Conservation (phyloP, 2,888 invertebrate genomes). For the Coleophora flavipennella region DNA sequence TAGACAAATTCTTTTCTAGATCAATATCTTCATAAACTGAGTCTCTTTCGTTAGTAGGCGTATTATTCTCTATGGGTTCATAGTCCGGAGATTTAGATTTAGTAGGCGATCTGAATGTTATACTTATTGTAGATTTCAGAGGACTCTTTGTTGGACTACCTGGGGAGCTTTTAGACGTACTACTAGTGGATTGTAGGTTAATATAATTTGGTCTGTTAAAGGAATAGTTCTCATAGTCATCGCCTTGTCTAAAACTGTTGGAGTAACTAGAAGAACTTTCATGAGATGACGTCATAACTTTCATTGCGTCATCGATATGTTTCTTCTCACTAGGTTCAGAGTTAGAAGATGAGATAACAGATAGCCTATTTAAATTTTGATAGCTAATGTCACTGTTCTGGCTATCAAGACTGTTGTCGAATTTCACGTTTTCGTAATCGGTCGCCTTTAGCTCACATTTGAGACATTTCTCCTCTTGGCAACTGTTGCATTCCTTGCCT, state of each 20-base stretch:
- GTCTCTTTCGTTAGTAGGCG: constrained; percentile 61
- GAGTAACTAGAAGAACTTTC: constrained; percentile 61
- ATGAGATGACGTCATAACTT: constrained; percentile 61
- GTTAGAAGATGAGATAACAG: constrained; percentile 58
- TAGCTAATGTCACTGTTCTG: constrained; percentile 52
- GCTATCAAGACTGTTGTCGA: constrained; percentile 32
- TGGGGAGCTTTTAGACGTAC: constrained; percentile 56
- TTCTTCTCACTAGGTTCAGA: constrained; percentile 39
- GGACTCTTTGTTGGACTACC: constrained; percentile 68
- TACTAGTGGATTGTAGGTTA: constrained; percentile 56
- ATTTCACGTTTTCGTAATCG: constrained; percentile 39
- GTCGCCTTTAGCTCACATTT: constrained; percentile 59
- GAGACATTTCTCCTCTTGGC: constrained; percentile 49
- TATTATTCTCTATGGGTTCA: constrained; percentile 56
- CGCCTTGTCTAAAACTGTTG: constrained; percentile 41
- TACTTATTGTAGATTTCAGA: constrained; percentile 80
- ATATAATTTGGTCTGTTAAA: constrained; percentile 61
- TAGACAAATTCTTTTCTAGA: constrained; percentile 56
- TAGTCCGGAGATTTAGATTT: constrained; percentile 55
- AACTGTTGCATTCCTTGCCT: constrained; percentile 40
- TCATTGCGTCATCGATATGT: constrained; percentile 32
- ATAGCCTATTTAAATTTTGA: constrained; percentile 60
- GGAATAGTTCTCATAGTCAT: constrained; percentile 51
- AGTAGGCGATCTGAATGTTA: constrained; percentile 78
- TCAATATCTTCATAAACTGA: constrained; percentile 74